These are phyloP conservation scores for Maniola hyperantus DNA, from an alignment of 2,888 invertebrate species.

Conservation along the genomic window DNA sequence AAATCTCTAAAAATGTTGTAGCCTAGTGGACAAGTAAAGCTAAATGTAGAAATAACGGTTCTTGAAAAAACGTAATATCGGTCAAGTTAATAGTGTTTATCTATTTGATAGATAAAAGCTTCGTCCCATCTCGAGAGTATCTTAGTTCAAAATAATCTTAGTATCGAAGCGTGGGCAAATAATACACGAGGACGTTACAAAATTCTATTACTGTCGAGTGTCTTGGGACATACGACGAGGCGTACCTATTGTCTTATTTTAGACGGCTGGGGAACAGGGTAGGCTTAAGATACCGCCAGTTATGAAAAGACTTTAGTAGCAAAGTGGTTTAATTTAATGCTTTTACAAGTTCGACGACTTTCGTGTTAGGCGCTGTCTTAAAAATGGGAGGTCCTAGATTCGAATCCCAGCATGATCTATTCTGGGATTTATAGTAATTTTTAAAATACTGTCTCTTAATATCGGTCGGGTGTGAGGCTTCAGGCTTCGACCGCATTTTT, in stretches of 20 bases:
- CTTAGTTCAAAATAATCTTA: constrained; percentile 24
- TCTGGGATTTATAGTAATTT: too few species aligned
- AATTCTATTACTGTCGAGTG: constrained; percentile 44
- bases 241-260: constrained; percentile 34
- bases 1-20: too few species aligned
- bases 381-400: too few species aligned
- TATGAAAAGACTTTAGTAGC: not conserved
- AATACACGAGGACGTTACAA: constrained; percentile 44
- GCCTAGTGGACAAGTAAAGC: too few species aligned
- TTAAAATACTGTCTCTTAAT: too few species aligned
- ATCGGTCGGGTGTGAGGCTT: too few species aligned
- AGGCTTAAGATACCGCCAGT: constrained; percentile 13
- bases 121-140: constrained; percentile 7
- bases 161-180: constrained; percentile 41
- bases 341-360: too few species aligned
- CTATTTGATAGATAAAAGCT: constrained; percentile 16
- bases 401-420: too few species aligned
- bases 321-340: too few species aligned
- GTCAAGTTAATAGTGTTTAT: constrained; percentile 14
- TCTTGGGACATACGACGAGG: constrained; percentile 38
- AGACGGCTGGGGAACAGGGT: constrained; percentile 17
- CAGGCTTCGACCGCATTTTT: too few species aligned
- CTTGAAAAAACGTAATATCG: constrained; percentile 9
- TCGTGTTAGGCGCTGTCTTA: too few species aligned
- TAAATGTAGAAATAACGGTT: too few species aligned